Conservation (phyloP, 2,797 vertebrate genomes). For the Anguilla anguilla region DNA sequence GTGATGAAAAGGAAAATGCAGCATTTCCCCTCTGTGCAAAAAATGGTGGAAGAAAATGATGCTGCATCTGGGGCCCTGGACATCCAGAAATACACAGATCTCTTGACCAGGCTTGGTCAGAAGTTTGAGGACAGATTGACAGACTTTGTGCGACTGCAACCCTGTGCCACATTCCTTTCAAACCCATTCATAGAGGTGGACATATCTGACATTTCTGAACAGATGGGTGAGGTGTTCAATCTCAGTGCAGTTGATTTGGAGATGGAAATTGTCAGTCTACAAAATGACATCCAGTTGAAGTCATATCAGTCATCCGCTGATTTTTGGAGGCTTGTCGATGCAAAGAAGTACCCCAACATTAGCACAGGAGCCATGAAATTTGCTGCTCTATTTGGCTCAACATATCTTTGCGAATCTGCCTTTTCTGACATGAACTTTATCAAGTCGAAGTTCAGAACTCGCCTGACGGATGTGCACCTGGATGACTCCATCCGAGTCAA, state of each 20-base stretch:
- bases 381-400: conserved; percentile 35
- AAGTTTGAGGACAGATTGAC: too few relatives aligned
- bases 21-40: too few relatives aligned
- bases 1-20: too few relatives aligned
- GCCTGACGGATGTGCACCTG: background rate
- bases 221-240: conserved; percentile 24
- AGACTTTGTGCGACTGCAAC: background rate
- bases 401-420: conserved; percentile 32
- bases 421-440: conserved; percentile 44
- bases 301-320: background rate
- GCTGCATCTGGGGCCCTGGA: too few relatives aligned
- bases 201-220: conserved; percentile 15
- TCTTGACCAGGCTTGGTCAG: too few relatives aligned
- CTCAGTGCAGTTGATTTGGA: conserved; percentile 33
- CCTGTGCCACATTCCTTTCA: too few relatives aligned
- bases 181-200: too few relatives aligned
- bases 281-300: conserved; percentile 41
- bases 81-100: too few relatives aligned
- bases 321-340: background rate
- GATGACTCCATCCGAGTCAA: background rate
- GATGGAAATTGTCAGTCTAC: conserved; percentile 32
- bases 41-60: too few relatives aligned
- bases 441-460: background rate
- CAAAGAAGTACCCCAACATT: conserved; percentile 26
- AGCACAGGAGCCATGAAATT: conserved; percentile 35